A percentile compares a stretch with the other conserved stretches of the same genome.
Conservation (phyloP, 2,888 invertebrate species). For the Drosophila meridionalis region DNA sequence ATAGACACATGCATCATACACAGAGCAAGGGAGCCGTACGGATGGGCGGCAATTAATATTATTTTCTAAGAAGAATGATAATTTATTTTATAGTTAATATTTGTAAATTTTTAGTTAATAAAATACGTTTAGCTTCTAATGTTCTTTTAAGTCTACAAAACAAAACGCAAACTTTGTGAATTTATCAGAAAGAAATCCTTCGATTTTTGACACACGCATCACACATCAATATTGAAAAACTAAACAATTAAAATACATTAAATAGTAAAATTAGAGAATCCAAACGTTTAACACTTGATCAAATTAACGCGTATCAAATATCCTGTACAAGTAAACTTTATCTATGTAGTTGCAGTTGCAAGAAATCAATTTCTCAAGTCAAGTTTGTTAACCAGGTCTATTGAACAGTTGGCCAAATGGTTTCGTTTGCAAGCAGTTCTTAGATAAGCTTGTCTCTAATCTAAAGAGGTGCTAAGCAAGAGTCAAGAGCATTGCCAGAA, state of each 20-base stretch:
- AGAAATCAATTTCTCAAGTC: conserved; percentile 24
- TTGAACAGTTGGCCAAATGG: conserved; percentile 30
- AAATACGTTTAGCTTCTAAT: conserved; percentile 62
- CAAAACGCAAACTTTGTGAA: conserved; percentile 49
- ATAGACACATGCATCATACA: conserved; percentile 16
- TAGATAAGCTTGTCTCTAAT: conserved; percentile 20
- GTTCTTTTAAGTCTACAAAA: conserved; percentile 58
- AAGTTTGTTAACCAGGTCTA: conserved; percentile 23
- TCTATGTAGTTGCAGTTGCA: conserved; percentile 51
- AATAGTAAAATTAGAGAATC: conserved; percentile 37
- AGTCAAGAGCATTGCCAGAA: conserved; percentile 25
- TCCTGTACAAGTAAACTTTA: conserved; percentile 43
- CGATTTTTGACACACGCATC: conserved; percentile 40
- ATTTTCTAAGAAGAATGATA: conserved; percentile 68
- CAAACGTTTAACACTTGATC: conserved; percentile 48
- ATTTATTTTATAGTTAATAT: conserved; percentile 74
- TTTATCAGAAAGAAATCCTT: conserved; percentile 39
- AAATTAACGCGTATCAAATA: conserved; percentile 67
- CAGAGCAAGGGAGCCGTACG: conserved; percentile 53
- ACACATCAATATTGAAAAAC: conserved; percentile 43
- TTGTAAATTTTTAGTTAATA: conserved; percentile 77
- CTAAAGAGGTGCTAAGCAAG: conserved; percentile 15
- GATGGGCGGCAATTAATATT: conserved; percentile 63
- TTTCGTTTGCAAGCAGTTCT: conserved; percentile 22
- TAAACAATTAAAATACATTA: conserved; percentile 26